phyloP scores from a whole-genome alignment of 1,140 invertebrate species.

The Drosophila lacteicornis region DNA sequence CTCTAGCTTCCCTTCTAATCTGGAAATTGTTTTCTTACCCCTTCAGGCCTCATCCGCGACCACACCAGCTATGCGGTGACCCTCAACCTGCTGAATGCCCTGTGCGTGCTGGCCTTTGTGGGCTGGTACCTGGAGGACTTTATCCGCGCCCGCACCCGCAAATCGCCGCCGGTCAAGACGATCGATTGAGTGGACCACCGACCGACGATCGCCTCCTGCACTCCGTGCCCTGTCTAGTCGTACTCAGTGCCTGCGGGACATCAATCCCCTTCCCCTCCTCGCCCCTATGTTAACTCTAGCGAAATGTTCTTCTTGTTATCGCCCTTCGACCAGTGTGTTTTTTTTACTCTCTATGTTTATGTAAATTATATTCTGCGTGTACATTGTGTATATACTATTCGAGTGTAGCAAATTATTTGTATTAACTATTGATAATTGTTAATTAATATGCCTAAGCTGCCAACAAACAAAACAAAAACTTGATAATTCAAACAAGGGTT shows the following conservation, averaged over 20 bases:
- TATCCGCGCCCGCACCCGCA: constrained; percentile 49
- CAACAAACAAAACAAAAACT: constrained; percentile 18
- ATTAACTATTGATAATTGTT: constrained; percentile 67
- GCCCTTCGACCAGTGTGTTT: constrained; percentile 30
- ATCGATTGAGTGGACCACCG: neutral
- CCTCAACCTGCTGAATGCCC: constrained; percentile 87
- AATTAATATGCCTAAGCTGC: constrained; percentile 68
- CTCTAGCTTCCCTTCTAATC: neutral
- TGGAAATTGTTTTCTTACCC: neutral
- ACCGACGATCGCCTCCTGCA: constrained; percentile 6
- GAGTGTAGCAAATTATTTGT: constrained; percentile 68
- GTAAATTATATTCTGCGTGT: constrained; percentile 56
- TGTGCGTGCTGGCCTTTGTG: constrained; percentile 68
- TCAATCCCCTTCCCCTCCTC: constrained; percentile 15
- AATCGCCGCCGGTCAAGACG: constrained; percentile 42
- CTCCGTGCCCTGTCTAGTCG: neutral
- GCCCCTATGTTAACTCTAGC: constrained; percentile 41
- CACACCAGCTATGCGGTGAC: constrained; percentile 86
- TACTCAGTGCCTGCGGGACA: constrained; percentile 10
- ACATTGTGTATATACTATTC: constrained; percentile 76
- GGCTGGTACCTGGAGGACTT: constrained; percentile 76
- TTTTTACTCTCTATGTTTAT: constrained; percentile 37
- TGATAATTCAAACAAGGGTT: constrained; percentile 8
- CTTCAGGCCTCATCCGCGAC: constrained; percentile 87
- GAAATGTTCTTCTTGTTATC: constrained; percentile 57